Percentiles rank a stretch among this genome's conserved stretches.
phyloP scores from a whole-genome alignment of 2,113 vertebrate species.

The Pipa parva region DNA sequence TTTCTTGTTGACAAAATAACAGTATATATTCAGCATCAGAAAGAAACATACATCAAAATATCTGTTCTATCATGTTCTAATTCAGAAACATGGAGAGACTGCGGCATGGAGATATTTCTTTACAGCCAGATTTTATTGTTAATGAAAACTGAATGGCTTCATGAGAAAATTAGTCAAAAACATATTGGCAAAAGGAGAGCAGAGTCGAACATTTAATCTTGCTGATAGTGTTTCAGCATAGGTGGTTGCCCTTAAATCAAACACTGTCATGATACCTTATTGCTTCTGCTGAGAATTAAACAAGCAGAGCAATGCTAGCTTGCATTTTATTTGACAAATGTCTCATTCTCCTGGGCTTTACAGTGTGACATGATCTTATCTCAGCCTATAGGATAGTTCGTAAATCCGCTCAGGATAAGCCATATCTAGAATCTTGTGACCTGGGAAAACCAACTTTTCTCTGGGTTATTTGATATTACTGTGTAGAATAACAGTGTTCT shows the following conservation, averaged over 20 bases:
- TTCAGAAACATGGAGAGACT: not conserved
- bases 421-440: not conserved
- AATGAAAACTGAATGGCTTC: constrained; percentile 38
- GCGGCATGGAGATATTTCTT: not conserved
- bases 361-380: constrained; percentile 26
- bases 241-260: constrained; percentile 36
- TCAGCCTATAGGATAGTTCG: constrained; percentile 2
- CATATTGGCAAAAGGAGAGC: constrained; percentile 30
- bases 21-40: not conserved
- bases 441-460: too few relatives aligned
- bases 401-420: not conserved
- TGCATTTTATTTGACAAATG: constrained; percentile 39
- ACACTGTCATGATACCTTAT: constrained; percentile 31
- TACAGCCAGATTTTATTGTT: constrained; percentile 16
- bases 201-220: constrained; percentile 27
- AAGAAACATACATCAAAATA: not conserved
- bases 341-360: constrained; percentile 12
- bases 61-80: constrained; percentile 9
- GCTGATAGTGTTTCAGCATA: constrained; percentile 31
- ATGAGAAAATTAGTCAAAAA: constrained; percentile 39
- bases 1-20: too few relatives aligned
- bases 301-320: constrained; percentile 26
- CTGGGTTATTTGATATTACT: too few relatives aligned
- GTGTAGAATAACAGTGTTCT: too few relatives aligned
- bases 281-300: constrained; percentile 32